Evolutionary conservation across 2,888 invertebrate species (phyloP).

Genomic region (Zaprionus obscuricornis): DNA sequence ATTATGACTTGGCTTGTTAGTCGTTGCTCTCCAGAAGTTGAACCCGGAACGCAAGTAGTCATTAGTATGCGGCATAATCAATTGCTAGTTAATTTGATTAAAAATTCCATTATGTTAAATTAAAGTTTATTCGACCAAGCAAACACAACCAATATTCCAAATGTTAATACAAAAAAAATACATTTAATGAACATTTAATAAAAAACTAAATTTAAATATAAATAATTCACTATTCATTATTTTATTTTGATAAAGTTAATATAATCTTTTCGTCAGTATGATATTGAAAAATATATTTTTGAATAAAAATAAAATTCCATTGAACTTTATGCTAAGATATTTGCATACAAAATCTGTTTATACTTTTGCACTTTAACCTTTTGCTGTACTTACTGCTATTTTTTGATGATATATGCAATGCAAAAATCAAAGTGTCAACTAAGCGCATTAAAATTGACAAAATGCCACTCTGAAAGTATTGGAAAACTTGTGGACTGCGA

Average conservation of each 20-base stretch:
- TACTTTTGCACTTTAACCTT: constrained; percentile 52
- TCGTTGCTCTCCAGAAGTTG: constrained; percentile 8
- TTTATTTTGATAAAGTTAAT: constrained; percentile 1
- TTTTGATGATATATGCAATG: constrained; percentile 23
- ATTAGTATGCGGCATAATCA: constrained; percentile 56
- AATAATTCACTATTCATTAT: not conserved
- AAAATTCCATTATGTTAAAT: constrained; percentile 41
- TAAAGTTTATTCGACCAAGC: not conserved
- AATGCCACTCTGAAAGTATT: constrained; percentile 54
- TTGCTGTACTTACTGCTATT: not conserved
- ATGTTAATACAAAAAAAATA: constrained; percentile 12
- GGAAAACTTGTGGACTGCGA: constrained; percentile 32
- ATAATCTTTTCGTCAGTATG: no score
- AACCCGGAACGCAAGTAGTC: constrained; percentile 21
- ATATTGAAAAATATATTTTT: no score
- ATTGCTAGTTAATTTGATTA: constrained; percentile 54
- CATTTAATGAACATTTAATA: constrained; percentile 25
- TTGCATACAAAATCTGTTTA: constrained; percentile 44
- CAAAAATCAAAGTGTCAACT: constrained; percentile 35
- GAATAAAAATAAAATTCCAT: no score
- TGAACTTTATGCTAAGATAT: constrained; percentile 34
- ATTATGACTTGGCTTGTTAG: constrained; percentile 42
- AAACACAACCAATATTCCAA: constrained; percentile 25
- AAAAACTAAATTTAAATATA: not conserved
- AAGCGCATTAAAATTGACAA: constrained; percentile 68